Evolutionary conservation across 2,797 vertebrate genomes (phyloP).

Genomic region (Paguma larvata): DNA sequence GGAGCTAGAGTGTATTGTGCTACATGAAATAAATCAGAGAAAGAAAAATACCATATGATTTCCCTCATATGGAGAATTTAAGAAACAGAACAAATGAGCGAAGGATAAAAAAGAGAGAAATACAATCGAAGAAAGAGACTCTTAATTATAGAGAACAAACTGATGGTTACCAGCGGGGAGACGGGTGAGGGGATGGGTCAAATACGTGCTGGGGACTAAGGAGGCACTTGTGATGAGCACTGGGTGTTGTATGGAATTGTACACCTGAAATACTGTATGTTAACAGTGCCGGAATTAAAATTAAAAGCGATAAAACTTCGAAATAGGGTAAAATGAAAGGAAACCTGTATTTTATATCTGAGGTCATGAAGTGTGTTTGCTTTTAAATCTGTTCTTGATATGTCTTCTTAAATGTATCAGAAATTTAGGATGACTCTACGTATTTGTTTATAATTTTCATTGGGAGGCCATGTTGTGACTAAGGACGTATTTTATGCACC

Average conservation of each 20-base stretch:
- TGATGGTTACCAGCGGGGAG: neutral
- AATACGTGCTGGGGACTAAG: neutral
- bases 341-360: neutral
- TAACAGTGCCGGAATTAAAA: neutral
- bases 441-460: constrained; percentile 58
- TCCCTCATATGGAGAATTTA: neutral
- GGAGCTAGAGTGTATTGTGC: neutral
- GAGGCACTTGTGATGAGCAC: neutral
- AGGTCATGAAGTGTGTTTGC: neutral
- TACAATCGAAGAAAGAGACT: neutral
- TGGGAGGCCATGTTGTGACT: neutral
- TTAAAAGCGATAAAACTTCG: neutral
- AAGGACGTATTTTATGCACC: neutral
- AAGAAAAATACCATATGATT: neutral
- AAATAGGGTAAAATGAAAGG: constrained; percentile 15
- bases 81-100: neutral
- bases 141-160: neutral
- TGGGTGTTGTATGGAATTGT: neutral
- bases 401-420: neutral
- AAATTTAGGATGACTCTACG: constrained; percentile 27
- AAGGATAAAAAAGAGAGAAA: neutral
- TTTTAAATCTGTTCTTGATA: constrained; percentile 58
- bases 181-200: neutral
- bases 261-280: neutral
- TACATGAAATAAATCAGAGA: neutral